A percentile compares a stretch with the other conserved stretches of the same genome.
phyloP scores from a whole-genome alignment of 2,113 vertebrate genomes.

The Zootoca vivipara region DNA sequence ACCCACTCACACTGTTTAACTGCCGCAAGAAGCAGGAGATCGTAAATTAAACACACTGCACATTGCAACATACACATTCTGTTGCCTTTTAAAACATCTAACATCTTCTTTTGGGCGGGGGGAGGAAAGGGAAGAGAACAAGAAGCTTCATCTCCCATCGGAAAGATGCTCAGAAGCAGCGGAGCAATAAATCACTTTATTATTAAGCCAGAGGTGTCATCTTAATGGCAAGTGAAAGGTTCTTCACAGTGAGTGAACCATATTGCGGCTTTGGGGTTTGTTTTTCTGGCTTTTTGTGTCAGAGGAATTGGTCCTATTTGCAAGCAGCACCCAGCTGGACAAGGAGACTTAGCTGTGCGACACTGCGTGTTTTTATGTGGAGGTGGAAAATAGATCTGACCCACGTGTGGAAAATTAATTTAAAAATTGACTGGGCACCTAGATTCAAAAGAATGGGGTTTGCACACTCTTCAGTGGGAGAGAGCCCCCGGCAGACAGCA shows the following conservation, averaged over 20 bases:
- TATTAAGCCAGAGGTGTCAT: not conserved
- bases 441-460: too few relatives aligned
- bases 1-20: conserved; percentile 7
- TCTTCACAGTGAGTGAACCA: not conserved
- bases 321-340: not conserved
- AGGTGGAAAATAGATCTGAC: too few relatives aligned
- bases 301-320: not conserved
- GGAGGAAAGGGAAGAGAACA: conserved; percentile 30
- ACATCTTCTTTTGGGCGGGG: not conserved
- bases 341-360: not conserved
- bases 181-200: not conserved
- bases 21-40: conserved; percentile 19
- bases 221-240: not conserved
- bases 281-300: not conserved
- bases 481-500: too few relatives aligned
- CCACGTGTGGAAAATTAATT: too few relatives aligned
- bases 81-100: conserved; percentile 16
- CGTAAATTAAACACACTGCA: conserved; percentile 3
- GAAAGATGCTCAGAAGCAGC: conserved; percentile 46
- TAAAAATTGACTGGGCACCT: too few relatives aligned
- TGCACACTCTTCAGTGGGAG: too few relatives aligned
- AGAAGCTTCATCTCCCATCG: conserved; percentile 34
- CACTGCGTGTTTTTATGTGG: too few relatives aligned
- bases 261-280: not conserved
- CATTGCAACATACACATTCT: conserved; percentile 5